Conservation (phyloP, 2,888 invertebrate genomes). For the Agriopis leucophaearia region DNA sequence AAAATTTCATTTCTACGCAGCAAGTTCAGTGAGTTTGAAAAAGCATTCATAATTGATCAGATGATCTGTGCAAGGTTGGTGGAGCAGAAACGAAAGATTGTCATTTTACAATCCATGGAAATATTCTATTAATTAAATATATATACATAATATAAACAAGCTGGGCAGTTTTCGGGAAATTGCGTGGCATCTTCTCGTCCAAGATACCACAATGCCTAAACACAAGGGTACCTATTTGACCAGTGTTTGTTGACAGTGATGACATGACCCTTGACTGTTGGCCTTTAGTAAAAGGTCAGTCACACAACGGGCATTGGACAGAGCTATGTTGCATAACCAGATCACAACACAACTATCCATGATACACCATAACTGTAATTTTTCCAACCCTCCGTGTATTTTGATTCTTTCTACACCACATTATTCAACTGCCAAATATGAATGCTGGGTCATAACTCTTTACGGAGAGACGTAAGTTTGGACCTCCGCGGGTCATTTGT, state of each 20-base stretch:
- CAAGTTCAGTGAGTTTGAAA: slow-evolving; percentile 28
- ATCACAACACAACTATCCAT: slow-evolving; percentile 24
- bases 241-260: too few relatives aligned
- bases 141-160: too few relatives aligned
- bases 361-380: slow-evolving; percentile 43
- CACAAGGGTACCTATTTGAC: too few relatives aligned
- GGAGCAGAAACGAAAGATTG: slow-evolving; percentile 37
- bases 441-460: slow-evolving; percentile 64
- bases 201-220: too few relatives aligned
- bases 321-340: too few relatives aligned
- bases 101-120: slow-evolving; percentile 21
- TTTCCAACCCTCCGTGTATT: slow-evolving; percentile 53
- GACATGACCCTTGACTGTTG: too few relatives aligned
- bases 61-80: slow-evolving; percentile 30
- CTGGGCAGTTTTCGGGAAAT: too few relatives aligned
- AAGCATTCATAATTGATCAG: slow-evolving; percentile 33
- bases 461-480: slow-evolving; percentile 55
- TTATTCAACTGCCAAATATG: slow-evolving; percentile 66
- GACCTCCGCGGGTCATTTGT: slow-evolving; percentile 58
- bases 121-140: neutral
- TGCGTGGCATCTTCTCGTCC: too few relatives aligned
- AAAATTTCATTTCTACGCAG: slow-evolving; percentile 28
- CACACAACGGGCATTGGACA: too few relatives aligned
- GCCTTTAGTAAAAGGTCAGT: too few relatives aligned
- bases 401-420: slow-evolving; percentile 57